Evolutionary conservation across 2,888 invertebrate species (phyloP).

Genomic region (Himalopsyche anomala): DNA sequence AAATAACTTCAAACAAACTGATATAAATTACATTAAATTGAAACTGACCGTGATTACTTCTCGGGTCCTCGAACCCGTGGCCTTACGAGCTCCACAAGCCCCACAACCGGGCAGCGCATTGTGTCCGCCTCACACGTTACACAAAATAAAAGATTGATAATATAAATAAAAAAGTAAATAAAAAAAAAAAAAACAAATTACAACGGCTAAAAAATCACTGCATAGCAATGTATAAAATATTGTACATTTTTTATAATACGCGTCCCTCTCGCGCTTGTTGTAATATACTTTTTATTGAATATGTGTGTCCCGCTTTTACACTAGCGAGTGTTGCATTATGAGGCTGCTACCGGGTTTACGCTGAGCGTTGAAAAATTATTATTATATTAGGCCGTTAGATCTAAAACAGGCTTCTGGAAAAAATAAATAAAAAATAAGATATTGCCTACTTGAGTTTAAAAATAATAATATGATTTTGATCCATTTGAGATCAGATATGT

Average conservation of each 20-base stretch:
- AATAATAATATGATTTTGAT: too few relatives aligned
- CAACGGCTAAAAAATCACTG: slow-evolving; percentile 45
- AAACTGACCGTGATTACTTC: slow-evolving; percentile 26
- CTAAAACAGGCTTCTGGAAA: background rate
- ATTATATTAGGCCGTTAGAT: slow-evolving; percentile 25
- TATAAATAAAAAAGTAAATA: slow-evolving; percentile 44
- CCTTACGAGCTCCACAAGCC: slow-evolving; percentile 24
- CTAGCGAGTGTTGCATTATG: slow-evolving; percentile 45
- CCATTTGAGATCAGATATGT: too few relatives aligned
- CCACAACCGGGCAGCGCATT: slow-evolving; percentile 54
- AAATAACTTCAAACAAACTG: slow-evolving; percentile 30
- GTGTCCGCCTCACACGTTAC: slow-evolving; percentile 38
- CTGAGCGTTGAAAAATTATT: slow-evolving; percentile 46
- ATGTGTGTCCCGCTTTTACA: slow-evolving; percentile 49
- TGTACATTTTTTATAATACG: slow-evolving; percentile 3
- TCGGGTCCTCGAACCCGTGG: slow-evolving; percentile 41
- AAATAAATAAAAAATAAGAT: background rate
- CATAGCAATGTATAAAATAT: slow-evolving; percentile 52
- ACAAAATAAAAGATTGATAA: slow-evolving; percentile 41
- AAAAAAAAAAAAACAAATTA: slow-evolving; percentile 45
- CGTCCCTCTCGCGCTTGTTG: slow-evolving; percentile 47
- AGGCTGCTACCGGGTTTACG: slow-evolving; percentile 62
- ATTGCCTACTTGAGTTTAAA: background rate
- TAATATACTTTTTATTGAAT: background rate
- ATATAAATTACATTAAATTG: slow-evolving; percentile 31